Conservation (phyloP, 2,888 invertebrate species). For the Proisotoma minuta region DNA sequence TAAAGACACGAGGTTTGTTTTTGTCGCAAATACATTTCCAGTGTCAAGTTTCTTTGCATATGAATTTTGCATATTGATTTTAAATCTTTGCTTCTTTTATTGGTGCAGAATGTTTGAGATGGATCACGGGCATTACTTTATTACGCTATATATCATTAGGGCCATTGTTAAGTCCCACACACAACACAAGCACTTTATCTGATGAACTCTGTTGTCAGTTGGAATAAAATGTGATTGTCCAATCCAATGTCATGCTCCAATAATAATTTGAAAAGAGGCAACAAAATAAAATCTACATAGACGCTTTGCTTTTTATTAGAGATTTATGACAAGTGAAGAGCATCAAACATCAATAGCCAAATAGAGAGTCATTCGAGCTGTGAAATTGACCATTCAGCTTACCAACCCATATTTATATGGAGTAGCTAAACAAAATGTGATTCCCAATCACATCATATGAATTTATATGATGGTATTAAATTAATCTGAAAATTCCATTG, state of each 20-base stretch:
- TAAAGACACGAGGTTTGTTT: no score
- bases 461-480: slow-evolving; percentile 6
- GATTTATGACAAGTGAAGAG: slow-evolving; percentile 4
- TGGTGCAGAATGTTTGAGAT: no score
- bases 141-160: slow-evolving; percentile 31
- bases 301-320: not conserved
- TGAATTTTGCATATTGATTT: no score
- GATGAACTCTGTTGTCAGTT: slow-evolving; percentile 19
- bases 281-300: not conserved
- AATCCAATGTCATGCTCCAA: slow-evolving; percentile 14
- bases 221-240: no score
- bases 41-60: no score
- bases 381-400: slow-evolving; percentile 6
- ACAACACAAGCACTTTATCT: slow-evolving; percentile 20
- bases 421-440: no score
- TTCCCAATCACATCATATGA: no score
- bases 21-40: no score
- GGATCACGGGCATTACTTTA: slow-evolving; percentile 12
- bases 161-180: slow-evolving; percentile 25
- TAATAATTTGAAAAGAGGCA: not conserved
- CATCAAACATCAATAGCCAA: not conserved
- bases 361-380: not conserved
- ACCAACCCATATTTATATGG: no score
- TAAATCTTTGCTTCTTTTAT: no score
- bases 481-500: no score